Base-by-base conservation (phyloP, 2,113 vertebrate species). In the Macquaria ambigua region DNA sequence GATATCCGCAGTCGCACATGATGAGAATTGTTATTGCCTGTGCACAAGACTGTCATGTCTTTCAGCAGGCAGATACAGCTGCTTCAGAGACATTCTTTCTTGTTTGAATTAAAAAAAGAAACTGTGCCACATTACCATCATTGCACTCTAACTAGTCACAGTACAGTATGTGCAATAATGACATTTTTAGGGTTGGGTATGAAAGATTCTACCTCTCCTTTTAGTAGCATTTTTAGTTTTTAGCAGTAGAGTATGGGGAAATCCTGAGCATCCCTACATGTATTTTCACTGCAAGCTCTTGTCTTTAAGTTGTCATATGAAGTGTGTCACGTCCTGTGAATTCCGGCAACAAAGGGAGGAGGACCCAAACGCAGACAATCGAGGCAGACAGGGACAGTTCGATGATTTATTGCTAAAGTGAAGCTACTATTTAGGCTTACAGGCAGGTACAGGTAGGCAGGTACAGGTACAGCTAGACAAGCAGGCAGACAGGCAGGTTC, bases 21-120 rank as follows among this genome's bases (percentile, higher is more conserved):
- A 48, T 68, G 41, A 37, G 53, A 23, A 67, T 50, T 82, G 58
- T 84, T 23, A 50, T 23, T 56, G n/a, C 21, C 75, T 50, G 34
- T 28, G 46, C 16, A 53, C 28, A 37, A 28, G 10, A 50, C 59
- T 46, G 61, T 55, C 72, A 28, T 6, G 9, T 48, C 34, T 58
- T 64, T 39, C 31, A 21, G 8, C 10, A 2, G 41, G 5, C 41
- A 64, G 18, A 53, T 31, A 21, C 5, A 46, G 23, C 46, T 41
- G 0, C 59, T 73, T 74, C 39, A 58, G 5, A 50, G 16, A 34
- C 37, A 3, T 8, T 50, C 8, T 28, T 14, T 63, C 14, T 74
- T 7, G 1, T 80, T 67, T 58, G 6, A 80, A 39, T 20, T 39
- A 21, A 74, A 68, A 23, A 43, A 34, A 63, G 3, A 23, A 74